Evolutionary conservation across 2,797 vertebrate species (phyloP), one percentile per base, ranked within the genome.

Genomic region (Amazona ochrocephala): DNA sequence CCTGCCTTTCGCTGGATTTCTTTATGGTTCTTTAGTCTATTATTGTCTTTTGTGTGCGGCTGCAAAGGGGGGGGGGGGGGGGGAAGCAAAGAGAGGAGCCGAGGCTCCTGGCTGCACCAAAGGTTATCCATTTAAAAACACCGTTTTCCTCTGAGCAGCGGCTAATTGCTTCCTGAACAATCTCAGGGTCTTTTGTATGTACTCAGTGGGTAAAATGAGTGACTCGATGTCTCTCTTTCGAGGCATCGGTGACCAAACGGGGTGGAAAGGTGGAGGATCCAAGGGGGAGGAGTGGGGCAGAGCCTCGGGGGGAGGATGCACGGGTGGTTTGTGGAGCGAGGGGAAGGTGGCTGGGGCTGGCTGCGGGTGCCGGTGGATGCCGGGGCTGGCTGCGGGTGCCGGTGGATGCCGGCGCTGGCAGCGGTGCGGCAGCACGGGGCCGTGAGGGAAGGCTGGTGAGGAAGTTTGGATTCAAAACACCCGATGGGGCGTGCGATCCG

Each of bases 51-150:
- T n/a, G n/a, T n/a, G n/a, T n/a, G n/a, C n/a, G n/a, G n/a, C n/a
- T n/a, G n/a, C n/a, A n/a, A n/a, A n/a, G n/a, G n/a, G n/a, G n/a
- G n/a, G n/a, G n/a, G n/a, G 34, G 34, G 34, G 34, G 34, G 34
- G 7, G 34, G 34, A 34, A 34, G 34, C 34, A 34, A 34, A 34
- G 34, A 34, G 34, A 34, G 34, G 34, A 34, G 72, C 67, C 20
- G 86, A 94, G 86, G 90, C 95, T 96, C 93, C 97, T 97, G 97
- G 95, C 91, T 96, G 87, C 94, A 96, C 96, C 96, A 97, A 97
- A 97, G 97, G 97, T 96, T 97, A 97, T 97, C 97, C 96, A 95
- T 97, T 92, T 96, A 87, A 97, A 97, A 97, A 97, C 94, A 97
- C 94, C 86, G 75, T 97, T 97, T 97, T 96, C 96, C 95, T 97